Evolutionary conservation across 1,140 invertebrate species (phyloP).

Genomic region (Aphidius ervi): DNA sequence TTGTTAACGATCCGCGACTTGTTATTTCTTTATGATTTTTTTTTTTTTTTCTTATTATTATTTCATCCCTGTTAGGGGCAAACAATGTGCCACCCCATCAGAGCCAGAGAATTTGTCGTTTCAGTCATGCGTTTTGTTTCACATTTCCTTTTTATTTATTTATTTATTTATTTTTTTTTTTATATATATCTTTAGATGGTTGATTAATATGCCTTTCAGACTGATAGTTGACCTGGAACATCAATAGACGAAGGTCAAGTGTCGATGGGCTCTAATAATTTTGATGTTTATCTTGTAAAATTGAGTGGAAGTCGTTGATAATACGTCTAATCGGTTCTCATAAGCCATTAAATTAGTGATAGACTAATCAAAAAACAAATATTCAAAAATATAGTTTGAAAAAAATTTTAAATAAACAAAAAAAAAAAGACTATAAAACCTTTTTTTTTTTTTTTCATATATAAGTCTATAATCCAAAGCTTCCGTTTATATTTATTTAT

Average conservation of each 20-base stretch:
- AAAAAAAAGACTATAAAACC: background rate
- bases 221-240: slow-evolving; percentile 7
- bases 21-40: slow-evolving; percentile 18
- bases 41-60: slow-evolving; percentile 4
- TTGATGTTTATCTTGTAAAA: slow-evolving; percentile 15
- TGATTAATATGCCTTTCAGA: slow-evolving; percentile 1
- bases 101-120: slow-evolving; percentile 3
- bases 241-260: background rate
- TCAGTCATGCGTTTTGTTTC: background rate
- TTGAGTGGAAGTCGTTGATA: slow-evolving; percentile 14
- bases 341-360: slow-evolving; percentile 16
- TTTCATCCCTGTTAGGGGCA: background rate
- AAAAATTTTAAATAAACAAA: background rate
- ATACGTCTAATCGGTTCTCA: slow-evolving; percentile 9
- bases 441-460: slow-evolving; percentile 9
- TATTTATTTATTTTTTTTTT: background rate
- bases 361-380: slow-evolving; percentile 1
- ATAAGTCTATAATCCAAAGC: slow-evolving; percentile 1
- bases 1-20: slow-evolving; percentile 34
- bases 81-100: background rate
- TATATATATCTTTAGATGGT: background rate
- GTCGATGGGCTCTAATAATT: slow-evolving; percentile 8
- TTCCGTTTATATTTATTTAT: slow-evolving; percentile 1
- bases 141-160: background rate
- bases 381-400: background rate